A percentile compares a stretch with the other conserved stretches of the same genome.
Evolutionary conservation across 2,888 invertebrate genomes (phyloP).

Genomic region (Schizotus pectinicornis): DNA sequence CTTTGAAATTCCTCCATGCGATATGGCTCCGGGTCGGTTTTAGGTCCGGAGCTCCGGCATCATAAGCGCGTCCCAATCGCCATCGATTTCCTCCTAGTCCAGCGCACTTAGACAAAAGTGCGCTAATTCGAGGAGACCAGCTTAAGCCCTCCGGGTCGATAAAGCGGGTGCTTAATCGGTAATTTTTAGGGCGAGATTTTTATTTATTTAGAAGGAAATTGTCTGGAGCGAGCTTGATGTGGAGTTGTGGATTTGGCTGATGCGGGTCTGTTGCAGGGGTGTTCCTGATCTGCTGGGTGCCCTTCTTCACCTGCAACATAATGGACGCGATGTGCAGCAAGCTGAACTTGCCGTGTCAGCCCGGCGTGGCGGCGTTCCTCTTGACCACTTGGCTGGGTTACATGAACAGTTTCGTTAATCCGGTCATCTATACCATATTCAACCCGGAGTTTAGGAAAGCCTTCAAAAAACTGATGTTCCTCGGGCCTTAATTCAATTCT

Average conservation of each 20-base stretch:
- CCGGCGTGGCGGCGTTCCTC: constrained; percentile 89
- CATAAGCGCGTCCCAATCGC: too few species aligned
- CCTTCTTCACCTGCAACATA: constrained; percentile 98
- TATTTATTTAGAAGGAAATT: too few species aligned
- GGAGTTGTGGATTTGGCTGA: constrained; percentile 5
- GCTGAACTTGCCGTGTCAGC: constrained; percentile 76
- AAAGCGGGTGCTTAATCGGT: too few species aligned
- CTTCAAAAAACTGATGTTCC: constrained; percentile 89
- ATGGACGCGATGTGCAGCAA: constrained; percentile 96
- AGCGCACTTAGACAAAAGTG: not conserved
- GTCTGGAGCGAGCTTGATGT: too few species aligned
- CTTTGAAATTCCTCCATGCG: too few species aligned
- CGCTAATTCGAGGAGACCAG: not conserved
- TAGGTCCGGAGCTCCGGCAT: too few species aligned
- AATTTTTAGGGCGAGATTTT: too few species aligned
- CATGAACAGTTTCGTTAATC: constrained; percentile 94
- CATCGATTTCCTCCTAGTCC: too few species aligned
- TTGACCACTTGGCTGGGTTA: constrained; percentile 98
- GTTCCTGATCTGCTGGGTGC: constrained; percentile 98
- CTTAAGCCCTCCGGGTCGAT: too few species aligned
- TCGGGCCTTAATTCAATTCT: constrained; percentile 58
- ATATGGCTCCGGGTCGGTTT: too few species aligned
- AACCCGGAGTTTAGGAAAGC: constrained; percentile 98
- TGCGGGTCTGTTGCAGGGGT: constrained; percentile 75
- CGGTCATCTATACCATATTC: constrained; percentile 93